Conservation (phyloP, 2,888 invertebrate genomes). For the Acleris literana region DNA sequence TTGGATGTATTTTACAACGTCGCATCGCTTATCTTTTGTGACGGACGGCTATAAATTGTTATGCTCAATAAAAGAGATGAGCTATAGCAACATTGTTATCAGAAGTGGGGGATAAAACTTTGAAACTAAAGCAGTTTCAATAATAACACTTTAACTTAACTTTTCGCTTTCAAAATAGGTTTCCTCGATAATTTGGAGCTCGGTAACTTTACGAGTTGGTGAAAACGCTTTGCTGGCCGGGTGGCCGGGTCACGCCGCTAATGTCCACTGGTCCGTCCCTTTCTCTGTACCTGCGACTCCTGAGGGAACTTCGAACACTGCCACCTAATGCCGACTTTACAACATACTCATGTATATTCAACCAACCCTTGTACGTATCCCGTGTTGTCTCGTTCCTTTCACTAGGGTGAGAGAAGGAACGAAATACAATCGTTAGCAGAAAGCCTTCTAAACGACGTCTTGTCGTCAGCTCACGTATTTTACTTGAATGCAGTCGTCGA, state of each 20-base stretch:
- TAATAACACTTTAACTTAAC: constrained; percentile 2
- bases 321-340: constrained; percentile 26
- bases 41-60: constrained; percentile 20
- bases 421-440: neutral
- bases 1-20: constrained; percentile 9
- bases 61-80: constrained; percentile 21
- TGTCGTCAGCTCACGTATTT: constrained; percentile 46
- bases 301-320: constrained; percentile 26
- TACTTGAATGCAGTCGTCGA: constrained; percentile 42
- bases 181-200: constrained; percentile 43
- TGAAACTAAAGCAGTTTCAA: neutral
- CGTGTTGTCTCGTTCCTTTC: constrained; percentile 4
- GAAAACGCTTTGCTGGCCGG: constrained; percentile 55
- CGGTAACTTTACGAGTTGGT: constrained; percentile 52
- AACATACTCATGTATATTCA: constrained; percentile 11
- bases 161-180: constrained; percentile 2
- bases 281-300: constrained; percentile 62
- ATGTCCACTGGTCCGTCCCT: constrained; percentile 60
- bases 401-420: neutral
- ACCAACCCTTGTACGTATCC: neutral
- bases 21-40: constrained; percentile 15
- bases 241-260: constrained; percentile 58
- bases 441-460: constrained; percentile 28
- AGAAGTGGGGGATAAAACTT: neutral
- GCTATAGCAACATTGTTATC: constrained; percentile 14